Evolutionary conservation across 1,140 invertebrate genomes (phyloP).

Genomic region (Calosoma granatense): DNA sequence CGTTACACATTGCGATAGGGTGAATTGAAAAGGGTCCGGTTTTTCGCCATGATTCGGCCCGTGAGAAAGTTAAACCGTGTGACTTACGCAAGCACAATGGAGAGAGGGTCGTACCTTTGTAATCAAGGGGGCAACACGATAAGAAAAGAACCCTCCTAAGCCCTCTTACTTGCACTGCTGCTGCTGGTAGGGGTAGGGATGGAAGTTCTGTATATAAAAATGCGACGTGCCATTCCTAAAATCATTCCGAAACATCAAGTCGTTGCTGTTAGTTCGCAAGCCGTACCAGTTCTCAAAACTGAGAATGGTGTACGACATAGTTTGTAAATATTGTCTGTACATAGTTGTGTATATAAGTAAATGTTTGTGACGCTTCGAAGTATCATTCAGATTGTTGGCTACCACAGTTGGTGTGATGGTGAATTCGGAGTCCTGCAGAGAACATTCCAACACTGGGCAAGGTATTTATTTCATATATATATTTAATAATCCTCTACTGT

Average conservation of each 20-base stretch:
- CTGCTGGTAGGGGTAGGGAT: slow-evolving; percentile 4
- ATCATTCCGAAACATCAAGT: neutral
- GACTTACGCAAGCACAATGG: neutral
- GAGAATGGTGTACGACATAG: neutral
- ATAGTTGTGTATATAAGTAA: neutral
- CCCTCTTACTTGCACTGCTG: no score
- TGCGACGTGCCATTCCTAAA: neutral
- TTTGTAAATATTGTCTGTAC: slow-evolving; percentile 3
- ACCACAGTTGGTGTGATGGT: no score
- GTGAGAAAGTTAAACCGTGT: neutral
- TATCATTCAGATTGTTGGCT: no score
- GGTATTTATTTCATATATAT: no score
- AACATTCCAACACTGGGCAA: no score
- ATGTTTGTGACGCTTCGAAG: no score
- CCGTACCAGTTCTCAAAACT: neutral
- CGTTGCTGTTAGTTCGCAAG: neutral
- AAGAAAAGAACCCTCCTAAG: neutral
- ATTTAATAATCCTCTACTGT: no score
- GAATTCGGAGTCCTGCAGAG: no score
- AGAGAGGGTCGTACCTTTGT: no score
- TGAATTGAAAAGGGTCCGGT: neutral
- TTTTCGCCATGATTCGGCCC: neutral
- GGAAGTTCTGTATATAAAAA: neutral
- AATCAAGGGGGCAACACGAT: neutral
- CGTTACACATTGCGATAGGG: slow-evolving; percentile 2